These are phyloP conservation scores for Sesia bembeciformis DNA, from an alignment of 2,888 invertebrate genomes.

Conservation along the genomic window DNA sequence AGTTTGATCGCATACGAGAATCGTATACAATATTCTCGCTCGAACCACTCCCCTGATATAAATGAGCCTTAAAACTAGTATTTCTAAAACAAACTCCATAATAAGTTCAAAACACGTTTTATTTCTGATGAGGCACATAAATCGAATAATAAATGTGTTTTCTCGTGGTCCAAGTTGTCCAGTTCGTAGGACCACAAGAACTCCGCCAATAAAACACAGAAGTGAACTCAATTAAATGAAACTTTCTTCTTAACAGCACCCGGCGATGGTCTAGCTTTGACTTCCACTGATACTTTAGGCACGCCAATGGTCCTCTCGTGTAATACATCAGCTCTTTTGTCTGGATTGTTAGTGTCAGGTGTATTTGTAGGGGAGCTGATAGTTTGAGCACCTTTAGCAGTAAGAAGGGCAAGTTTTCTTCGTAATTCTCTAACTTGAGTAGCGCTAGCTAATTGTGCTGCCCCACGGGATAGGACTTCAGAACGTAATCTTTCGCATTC, in stretches of 20 bases:
- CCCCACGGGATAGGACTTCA: constrained; percentile 50
- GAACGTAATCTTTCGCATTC: constrained; percentile 50
- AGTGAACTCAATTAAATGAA: constrained; percentile 37
- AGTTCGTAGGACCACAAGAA: no score
- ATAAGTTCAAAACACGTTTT: no score
- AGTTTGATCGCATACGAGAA: no score
- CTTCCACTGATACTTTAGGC: constrained; percentile 15
- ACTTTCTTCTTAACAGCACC: constrained; percentile 63
- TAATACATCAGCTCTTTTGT: constrained; percentile 14
- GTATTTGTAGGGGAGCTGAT: constrained; percentile 2
- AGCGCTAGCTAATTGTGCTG: constrained; percentile 47
- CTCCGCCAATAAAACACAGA: no score
- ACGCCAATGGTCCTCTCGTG: constrained; percentile 12
- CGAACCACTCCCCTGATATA: no score
- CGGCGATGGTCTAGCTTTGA: constrained; percentile 10
- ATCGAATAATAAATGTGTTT: no score
- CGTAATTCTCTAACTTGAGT: constrained; percentile 50
- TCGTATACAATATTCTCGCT: no score
- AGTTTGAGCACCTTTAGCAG: constrained; percentile 14
- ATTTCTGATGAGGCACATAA: no score
- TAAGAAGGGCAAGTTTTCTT: constrained; percentile 35
- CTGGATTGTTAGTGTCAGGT: constrained; percentile 6
- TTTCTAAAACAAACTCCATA: no score
- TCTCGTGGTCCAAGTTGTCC: no score
- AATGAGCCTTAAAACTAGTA: no score